Conservation (phyloP, 2,888 invertebrate genomes). For the Andrena praecox region DNA sequence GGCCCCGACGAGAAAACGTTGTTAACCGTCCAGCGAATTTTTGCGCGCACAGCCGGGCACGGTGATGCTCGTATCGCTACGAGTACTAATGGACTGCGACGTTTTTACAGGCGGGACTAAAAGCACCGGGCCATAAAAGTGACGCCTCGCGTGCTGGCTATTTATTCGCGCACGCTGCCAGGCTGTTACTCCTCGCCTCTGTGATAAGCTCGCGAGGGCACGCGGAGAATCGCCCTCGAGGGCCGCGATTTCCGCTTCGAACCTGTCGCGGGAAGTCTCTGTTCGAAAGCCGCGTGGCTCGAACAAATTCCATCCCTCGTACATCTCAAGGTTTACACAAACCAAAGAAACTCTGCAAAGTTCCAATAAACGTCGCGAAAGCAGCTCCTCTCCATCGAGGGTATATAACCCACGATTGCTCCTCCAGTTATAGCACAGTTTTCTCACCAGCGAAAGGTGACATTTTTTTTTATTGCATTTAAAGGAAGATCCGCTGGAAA, state of each 20-base stretch:
- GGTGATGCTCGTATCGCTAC: slow-evolving; percentile 66
- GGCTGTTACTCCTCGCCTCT: slow-evolving; percentile 33
- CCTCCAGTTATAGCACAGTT: no score
- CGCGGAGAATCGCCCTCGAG: slow-evolving; percentile 7
- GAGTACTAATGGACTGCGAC: slow-evolving; percentile 73
- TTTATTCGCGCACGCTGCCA: slow-evolving; percentile 63
- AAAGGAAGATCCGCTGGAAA: not conserved
- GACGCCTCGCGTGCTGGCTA: slow-evolving; percentile 72
- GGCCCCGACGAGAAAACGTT: slow-evolving; percentile 38
- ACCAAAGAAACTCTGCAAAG: no score
- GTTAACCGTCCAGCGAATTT: slow-evolving; percentile 53
- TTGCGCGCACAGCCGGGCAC: slow-evolving; percentile 53
- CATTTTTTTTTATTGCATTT: no score
- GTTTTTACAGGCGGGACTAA: slow-evolving; percentile 74
- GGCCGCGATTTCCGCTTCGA: slow-evolving; percentile 35
- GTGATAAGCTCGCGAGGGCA: slow-evolving; percentile 40
- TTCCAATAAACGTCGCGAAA: no score
- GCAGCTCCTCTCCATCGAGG: no score
- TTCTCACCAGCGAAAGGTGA: no score
- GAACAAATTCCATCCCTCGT: not conserved
- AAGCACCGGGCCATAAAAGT: slow-evolving; percentile 72
- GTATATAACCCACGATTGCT: no score
- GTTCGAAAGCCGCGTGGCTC: not conserved
- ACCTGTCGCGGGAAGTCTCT: not conserved
- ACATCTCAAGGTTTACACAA: not conserved